Base-by-base conservation (phyloP, 2,888 invertebrate species). In the Melipona beecheii region DNA sequence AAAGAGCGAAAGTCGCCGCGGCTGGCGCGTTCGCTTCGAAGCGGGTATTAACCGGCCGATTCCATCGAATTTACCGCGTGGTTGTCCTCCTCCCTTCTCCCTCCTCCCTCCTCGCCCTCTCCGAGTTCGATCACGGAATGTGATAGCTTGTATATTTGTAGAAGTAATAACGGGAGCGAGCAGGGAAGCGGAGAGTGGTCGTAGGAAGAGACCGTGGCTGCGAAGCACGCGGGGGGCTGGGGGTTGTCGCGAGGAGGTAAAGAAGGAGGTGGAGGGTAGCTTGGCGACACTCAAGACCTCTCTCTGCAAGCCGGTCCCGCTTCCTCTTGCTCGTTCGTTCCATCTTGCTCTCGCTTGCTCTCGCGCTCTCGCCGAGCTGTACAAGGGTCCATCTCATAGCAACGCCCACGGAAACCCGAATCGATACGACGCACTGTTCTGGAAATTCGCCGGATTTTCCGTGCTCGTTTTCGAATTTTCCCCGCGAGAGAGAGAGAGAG, bases 331-430 rank as follows among this genome's bases (percentile, higher is more conserved):
- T 43, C 90, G 90, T 89, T 85, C 85, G 62, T 81, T 83, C 86
- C 80, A 64, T 76, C 84, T 80, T 73, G 54, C 83, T 82, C 83
- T 82, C 79, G 72, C 81, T 84, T 77, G 82, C 87, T 79, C 82
- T 84, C 85, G 82, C 85, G 81, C 90, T 92, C 90, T 92, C 89
- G 90, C 91, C 69, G 91, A 90, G 91, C 92, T 92, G 92, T 93
- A 93, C 94, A 94, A 94, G 94, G 94, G 94, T 94, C 94, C 94
- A 94, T 94, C 94, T 94, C 94, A 92, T 94, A 94, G 94, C 94
- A 94, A 94, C 94, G 94, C 94, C 94, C 94, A 93, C 94, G 93
- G 93, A 93, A 93, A 93, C 93, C 92, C 93, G 92, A 94, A 94
- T 94, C 94, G 93, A 94, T 94, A 94, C 93, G 93, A 93, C 92